Percentiles rank a stretch among this genome's conserved stretches.
Evolutionary conservation across 2,797 vertebrate species (phyloP).

Genomic region (Microctenopoma stevenorrisi): DNA sequence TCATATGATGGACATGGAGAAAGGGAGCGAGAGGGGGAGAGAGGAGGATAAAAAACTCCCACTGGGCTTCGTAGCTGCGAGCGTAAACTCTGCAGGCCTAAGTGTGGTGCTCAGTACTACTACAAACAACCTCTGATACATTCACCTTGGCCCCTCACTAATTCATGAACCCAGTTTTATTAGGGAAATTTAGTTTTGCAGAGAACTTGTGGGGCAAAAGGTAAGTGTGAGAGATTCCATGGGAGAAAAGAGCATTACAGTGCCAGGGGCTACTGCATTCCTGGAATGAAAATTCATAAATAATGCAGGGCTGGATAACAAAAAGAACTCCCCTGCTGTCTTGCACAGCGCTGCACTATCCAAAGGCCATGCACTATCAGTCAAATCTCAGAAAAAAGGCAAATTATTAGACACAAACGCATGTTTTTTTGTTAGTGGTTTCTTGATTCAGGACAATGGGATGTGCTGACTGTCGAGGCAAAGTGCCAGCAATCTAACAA

Average conservation of each 20-base stretch:
- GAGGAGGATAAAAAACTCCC: constrained; percentile 50
- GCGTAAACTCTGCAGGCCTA: constrained; percentile 55
- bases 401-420: constrained; percentile 64
- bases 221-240: constrained; percentile 62
- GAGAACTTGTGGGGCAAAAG: constrained; percentile 56
- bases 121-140: constrained; percentile 60
- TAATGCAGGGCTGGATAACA: constrained; percentile 83
- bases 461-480: constrained; percentile 51
- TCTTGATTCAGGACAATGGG: constrained; percentile 53
- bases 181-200: constrained; percentile 64
- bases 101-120: constrained; percentile 59
- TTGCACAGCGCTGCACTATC: constrained; percentile 66
- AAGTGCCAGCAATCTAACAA: constrained; percentile 55
- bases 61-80: constrained; percentile 51
- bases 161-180: constrained; percentile 74
- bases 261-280: constrained; percentile 81
- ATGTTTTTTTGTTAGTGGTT: constrained; percentile 30
- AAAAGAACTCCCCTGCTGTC: constrained; percentile 78
- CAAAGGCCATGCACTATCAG: constrained; percentile 75
- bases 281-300: constrained; percentile 85
- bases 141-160: constrained; percentile 67
- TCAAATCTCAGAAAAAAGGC: constrained; percentile 73
- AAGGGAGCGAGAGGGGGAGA: constrained; percentile 1
- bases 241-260: constrained; percentile 70
- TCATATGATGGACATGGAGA: constrained; percentile 60